These are phyloP conservation scores for Morone chrysops DNA, from an alignment of 2,113 vertebrate species.

Conservation along the genomic window DNA sequence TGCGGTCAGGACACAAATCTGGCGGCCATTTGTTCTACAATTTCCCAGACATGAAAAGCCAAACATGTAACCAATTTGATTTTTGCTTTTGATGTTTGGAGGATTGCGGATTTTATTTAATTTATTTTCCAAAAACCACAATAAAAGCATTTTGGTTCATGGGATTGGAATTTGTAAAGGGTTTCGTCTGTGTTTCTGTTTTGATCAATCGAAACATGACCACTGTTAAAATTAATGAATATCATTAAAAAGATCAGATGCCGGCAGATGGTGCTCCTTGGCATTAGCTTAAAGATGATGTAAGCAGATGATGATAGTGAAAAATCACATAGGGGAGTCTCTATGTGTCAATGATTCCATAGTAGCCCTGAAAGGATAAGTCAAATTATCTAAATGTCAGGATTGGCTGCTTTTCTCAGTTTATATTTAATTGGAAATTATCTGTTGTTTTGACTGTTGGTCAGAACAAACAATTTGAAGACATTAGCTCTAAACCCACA, in stretches of 20 bases:
- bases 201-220: background rate
- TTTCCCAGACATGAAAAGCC: conserved; percentile 26
- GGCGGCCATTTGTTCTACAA: conserved; percentile 15
- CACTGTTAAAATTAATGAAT: background rate
- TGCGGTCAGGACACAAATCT: conserved; percentile 24
- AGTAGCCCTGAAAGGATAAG: background rate
- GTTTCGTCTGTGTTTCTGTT: background rate
- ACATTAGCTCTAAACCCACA: too few relatives aligned
- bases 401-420: background rate
- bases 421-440: background rate
- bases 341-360: background rate
- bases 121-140: conserved; percentile 23
- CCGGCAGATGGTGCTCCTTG: background rate
- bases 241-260: background rate
- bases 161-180: background rate
- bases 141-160: conserved; percentile 10
- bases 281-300: background rate
- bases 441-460: too few relatives aligned
- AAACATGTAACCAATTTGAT: conserved; percentile 32
- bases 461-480: too few relatives aligned
- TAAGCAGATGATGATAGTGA: background rate
- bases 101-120: background rate
- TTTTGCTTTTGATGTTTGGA: conserved; percentile 5
- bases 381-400: background rate
- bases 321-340: background rate